phyloP scores from a whole-genome alignment of 2,113 vertebrate genomes.

The Phylloscopus trochilus region DNA sequence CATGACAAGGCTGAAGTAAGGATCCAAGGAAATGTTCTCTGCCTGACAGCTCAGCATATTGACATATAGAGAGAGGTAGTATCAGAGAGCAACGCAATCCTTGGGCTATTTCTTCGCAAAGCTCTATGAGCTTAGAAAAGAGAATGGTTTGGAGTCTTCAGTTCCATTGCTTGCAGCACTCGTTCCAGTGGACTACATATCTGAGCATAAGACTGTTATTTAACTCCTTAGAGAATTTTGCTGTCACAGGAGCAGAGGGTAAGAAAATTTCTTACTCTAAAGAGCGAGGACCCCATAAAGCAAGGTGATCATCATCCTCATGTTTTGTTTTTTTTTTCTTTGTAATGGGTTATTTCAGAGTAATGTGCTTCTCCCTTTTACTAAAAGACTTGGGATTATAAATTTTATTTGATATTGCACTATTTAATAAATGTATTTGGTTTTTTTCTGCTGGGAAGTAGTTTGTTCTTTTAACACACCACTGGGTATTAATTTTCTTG shows the following conservation, averaged over 20 bases:
- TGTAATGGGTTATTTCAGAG: background rate
- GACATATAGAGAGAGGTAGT: background rate
- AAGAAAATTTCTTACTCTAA: background rate
- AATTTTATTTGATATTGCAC: background rate
- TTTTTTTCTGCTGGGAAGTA: background rate
- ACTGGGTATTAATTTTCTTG: background rate
- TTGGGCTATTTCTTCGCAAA: background rate
- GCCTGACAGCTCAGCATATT: background rate
- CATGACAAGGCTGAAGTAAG: background rate
- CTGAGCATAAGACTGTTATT: background rate
- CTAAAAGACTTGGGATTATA: background rate
- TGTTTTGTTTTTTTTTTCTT: background rate
- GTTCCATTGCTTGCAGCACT: background rate
- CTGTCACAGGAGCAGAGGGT: background rate
- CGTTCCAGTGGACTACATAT: background rate
- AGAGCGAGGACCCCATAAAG: background rate
- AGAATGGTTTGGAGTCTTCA: background rate
- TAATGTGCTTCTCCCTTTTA: background rate
- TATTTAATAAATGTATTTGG: background rate
- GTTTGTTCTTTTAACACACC: background rate
- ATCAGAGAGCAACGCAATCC: background rate
- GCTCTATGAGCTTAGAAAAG: background rate
- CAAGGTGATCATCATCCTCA: background rate
- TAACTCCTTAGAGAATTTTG: accelerated
- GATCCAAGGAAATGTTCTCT: background rate